Conservation (phyloP, 2,888 invertebrate species). For the Labia minor region DNA sequence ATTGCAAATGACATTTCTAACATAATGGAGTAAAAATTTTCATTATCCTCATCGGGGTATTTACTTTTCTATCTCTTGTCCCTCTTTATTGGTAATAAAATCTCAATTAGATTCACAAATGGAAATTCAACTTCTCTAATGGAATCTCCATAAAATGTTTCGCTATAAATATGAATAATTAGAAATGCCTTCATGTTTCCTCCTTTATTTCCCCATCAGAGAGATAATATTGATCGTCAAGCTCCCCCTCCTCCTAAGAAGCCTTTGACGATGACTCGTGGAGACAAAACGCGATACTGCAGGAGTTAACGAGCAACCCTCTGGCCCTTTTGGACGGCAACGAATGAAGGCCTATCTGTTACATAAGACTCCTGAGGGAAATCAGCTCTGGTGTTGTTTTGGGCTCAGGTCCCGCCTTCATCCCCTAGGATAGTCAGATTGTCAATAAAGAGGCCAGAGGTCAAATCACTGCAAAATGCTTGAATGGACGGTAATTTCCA, state of each 20-base stretch:
- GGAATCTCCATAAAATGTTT: not conserved
- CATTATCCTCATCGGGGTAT: no score
- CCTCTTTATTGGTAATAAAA: no score
- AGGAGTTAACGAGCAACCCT: not conserved
- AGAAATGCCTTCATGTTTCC: not conserved
- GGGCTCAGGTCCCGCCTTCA: not conserved
- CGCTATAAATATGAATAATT: not conserved
- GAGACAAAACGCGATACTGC: slow-evolving; percentile 13
- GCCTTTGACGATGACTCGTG: not conserved
- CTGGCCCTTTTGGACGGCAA: not conserved
- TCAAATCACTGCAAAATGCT: not conserved
- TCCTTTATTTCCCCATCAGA: not conserved
- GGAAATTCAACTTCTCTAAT: no score
- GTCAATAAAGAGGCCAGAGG: not conserved
- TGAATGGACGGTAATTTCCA: no score
- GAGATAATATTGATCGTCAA: not conserved
- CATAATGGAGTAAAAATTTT: no score
- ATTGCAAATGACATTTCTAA: no score
- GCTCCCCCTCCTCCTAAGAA: not conserved
- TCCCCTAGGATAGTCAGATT: not conserved
- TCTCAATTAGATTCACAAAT: no score
- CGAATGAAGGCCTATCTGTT: slow-evolving; percentile 13
- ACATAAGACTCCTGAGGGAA: slow-evolving; percentile 8
- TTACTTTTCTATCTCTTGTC: no score
- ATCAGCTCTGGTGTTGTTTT: not conserved